These are phyloP conservation scores for Philaethria dido DNA, from an alignment of 2,888 invertebrate genomes.

Conservation along the genomic window DNA sequence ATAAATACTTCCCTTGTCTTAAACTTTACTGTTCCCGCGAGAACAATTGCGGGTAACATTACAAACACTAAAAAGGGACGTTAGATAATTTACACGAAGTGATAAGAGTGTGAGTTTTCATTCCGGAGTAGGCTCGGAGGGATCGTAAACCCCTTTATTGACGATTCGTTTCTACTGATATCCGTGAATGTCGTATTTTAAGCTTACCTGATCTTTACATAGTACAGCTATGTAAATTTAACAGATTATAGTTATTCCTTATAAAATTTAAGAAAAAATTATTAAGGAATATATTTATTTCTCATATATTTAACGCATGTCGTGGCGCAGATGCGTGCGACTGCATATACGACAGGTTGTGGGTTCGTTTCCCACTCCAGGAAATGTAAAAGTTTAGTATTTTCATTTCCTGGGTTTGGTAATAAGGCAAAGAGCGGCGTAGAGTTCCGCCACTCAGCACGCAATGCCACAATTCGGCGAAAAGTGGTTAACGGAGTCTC, in stretches of 20 bases:
- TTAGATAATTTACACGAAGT: constrained; percentile 33
- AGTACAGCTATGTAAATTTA: not conserved
- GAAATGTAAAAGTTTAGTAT: too few relatives aligned
- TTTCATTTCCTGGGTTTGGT: too few relatives aligned
- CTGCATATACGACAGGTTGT: too few relatives aligned
- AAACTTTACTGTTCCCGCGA: not conserved
- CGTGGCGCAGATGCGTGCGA: too few relatives aligned
- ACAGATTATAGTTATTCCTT: not conserved
- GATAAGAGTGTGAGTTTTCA: constrained; percentile 46
- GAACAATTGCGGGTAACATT: constrained; percentile 19
- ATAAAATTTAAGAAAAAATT: too few relatives aligned
- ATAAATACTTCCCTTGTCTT: not conserved
- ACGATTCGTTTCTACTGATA: constrained; percentile 56
- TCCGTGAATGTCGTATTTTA: constrained; percentile 49
- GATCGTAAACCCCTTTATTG: constrained; percentile 53
- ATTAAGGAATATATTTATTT: too few relatives aligned
- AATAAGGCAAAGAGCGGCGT: too few relatives aligned
- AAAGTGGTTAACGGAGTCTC: too few relatives aligned
- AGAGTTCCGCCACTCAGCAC: too few relatives aligned
- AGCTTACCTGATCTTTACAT: constrained; percentile 46
- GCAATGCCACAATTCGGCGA: too few relatives aligned
- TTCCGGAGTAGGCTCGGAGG: constrained; percentile 40
- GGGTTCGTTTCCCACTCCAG: too few relatives aligned
- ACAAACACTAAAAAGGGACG: constrained; percentile 28
- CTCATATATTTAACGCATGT: too few relatives aligned